Conservation (phyloP, 2,113 vertebrate genomes). For the Tyto alba region DNA sequence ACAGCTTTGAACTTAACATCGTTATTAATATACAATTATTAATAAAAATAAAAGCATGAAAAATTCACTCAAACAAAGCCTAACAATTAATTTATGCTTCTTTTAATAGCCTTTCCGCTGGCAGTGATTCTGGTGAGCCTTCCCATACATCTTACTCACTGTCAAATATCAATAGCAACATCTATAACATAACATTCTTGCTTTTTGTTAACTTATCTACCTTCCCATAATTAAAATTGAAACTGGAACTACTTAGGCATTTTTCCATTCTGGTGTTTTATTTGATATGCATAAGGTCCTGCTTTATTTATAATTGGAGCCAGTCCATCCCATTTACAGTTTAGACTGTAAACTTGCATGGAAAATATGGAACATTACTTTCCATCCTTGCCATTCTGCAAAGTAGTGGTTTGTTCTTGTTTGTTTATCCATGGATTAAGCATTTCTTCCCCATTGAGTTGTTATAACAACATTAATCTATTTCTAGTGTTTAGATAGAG, state of each 20-base stretch:
- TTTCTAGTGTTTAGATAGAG: neutral
- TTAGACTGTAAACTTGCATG: neutral
- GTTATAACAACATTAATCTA: neutral
- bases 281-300: neutral
- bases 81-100: neutral
- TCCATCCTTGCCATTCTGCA: neutral
- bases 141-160: neutral
- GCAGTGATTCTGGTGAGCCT: neutral
- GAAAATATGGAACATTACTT: neutral
- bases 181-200: neutral
- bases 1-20: neutral
- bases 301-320: neutral
- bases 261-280: neutral
- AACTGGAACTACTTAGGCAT: neutral
- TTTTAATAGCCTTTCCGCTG: neutral
- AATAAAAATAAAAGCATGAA: neutral
- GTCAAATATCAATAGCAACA: neutral
- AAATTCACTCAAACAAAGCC: neutral
- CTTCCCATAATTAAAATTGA: neutral
- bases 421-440: neutral
- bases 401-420: neutral
- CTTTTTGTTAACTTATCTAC: neutral
- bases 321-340: neutral
- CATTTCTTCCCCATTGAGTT: neutral
- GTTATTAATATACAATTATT: neutral